These are phyloP conservation scores for Nomada ferruginata DNA, from an alignment of 2,888 invertebrate genomes.

Conservation along the genomic window DNA sequence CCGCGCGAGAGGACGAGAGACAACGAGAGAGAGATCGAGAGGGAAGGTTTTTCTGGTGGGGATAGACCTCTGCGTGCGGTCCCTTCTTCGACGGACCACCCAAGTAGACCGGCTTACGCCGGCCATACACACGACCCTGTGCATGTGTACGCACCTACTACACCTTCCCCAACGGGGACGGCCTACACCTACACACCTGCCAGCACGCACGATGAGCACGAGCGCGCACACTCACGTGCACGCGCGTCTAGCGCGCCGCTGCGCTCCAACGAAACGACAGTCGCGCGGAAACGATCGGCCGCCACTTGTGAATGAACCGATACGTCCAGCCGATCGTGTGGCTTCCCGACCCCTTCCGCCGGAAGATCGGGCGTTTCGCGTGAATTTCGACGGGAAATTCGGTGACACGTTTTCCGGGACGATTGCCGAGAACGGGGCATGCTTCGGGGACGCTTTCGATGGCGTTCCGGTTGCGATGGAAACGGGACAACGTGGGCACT, in stretches of 20 bases:
- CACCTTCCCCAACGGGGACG: slow-evolving; percentile 29
- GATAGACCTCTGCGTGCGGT: slow-evolving; percentile 83
- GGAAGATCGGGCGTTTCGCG: not conserved
- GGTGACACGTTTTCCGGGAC: not conserved
- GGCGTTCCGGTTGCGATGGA: no score
- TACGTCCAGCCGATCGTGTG: slow-evolving; percentile 38
- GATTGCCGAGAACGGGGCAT: no score
- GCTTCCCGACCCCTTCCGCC: slow-evolving; percentile 12
- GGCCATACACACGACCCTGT: slow-evolving; percentile 61
- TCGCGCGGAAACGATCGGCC: slow-evolving; percentile 55
- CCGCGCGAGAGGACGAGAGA: slow-evolving; percentile 54
- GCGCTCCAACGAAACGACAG: slow-evolving; percentile 32
- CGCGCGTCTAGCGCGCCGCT: slow-evolving; percentile 37
- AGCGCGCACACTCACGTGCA: slow-evolving; percentile 45
- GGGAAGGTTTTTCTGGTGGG: slow-evolving; percentile 81
- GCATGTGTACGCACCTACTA: slow-evolving; percentile 65
- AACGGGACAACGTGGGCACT: no score
- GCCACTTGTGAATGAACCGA: slow-evolving; percentile 68
- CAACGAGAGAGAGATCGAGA: slow-evolving; percentile 55
- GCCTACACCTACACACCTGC: slow-evolving; percentile 70
- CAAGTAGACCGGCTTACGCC: slow-evolving; percentile 82
- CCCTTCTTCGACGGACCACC: slow-evolving; percentile 83
- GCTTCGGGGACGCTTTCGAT: no score
- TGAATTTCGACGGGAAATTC: not conserved
- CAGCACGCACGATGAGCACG: slow-evolving; percentile 65